phyloP scores from a whole-genome alignment of 2,113 vertebrate genomes.

The Rhinopomastus cyanomelas region DNA sequence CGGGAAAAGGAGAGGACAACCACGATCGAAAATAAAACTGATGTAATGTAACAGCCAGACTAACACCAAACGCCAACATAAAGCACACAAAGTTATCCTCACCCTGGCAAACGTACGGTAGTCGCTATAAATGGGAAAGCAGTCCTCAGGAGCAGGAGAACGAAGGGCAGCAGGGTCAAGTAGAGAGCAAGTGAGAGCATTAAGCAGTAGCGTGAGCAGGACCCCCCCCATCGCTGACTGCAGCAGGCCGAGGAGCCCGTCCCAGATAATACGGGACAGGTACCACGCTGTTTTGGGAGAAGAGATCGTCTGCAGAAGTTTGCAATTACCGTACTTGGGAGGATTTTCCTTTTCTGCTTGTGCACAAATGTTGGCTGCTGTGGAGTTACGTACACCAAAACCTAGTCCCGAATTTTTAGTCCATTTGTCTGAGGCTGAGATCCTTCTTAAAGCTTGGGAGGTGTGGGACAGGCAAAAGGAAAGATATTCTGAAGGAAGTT shows the following conservation, averaged over 20 bases:
- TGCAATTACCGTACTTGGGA: accelerated
- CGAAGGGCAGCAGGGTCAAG: too few species aligned
- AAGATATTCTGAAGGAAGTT: background rate
- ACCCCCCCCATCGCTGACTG: too few species aligned
- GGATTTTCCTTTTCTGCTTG: background rate
- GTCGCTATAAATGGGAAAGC: background rate
- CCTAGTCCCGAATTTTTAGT: background rate
- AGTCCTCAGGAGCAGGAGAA: background rate
- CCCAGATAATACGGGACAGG: too few species aligned
- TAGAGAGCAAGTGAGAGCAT: background rate
- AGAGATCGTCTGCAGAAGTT: background rate
- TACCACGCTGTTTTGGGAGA: background rate
- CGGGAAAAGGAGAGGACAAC: background rate
- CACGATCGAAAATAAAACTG: background rate
- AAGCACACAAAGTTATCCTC: background rate
- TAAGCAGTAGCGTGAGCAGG: too few species aligned
- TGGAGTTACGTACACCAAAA: background rate
- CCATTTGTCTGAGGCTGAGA: background rate
- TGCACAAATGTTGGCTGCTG: background rate
- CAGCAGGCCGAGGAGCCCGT: too few species aligned
- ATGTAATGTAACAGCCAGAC: background rate
- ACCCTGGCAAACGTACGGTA: background rate
- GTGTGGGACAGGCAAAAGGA: background rate
- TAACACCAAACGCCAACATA: background rate
- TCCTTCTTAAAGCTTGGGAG: background rate